phyloP scores from a whole-genome alignment of 1,140 invertebrate species.

The Spodoptera frugiperda region DNA sequence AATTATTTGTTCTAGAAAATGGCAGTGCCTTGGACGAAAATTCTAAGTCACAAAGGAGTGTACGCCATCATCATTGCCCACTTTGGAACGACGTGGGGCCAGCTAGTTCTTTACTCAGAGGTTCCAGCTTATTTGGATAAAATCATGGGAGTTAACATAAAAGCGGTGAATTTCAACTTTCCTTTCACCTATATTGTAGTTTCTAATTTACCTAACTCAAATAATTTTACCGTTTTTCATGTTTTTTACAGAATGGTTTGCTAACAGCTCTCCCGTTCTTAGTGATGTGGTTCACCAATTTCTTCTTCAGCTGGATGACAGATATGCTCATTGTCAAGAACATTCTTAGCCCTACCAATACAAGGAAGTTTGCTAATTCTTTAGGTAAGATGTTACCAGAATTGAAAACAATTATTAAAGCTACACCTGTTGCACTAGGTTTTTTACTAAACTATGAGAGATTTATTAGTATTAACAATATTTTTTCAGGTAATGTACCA shows the following conservation, averaged over 20 bases:
- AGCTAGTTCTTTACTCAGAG: conserved; percentile 94
- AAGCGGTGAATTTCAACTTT: conserved; percentile 83
- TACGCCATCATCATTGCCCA: conserved; percentile 93
- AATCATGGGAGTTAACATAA: conserved; percentile 92
- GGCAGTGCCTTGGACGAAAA: conserved; percentile 90
- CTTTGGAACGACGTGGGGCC: conserved; percentile 94
- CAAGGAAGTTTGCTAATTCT: conserved; percentile 84
- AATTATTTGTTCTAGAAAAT: conserved; percentile 75
- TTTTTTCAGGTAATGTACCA: conserved; percentile 86
- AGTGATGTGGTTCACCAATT: conserved; percentile 84
- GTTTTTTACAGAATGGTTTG: conserved; percentile 87
- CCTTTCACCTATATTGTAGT: not conserved
- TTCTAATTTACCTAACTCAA: not conserved
- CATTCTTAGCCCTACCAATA: conserved; percentile 71
- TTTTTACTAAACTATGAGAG: not conserved
- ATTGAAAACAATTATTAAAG: too few species aligned
- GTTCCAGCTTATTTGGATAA: conserved; percentile 94
- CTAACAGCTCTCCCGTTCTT: conserved; percentile 89
- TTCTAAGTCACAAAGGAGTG: conserved; percentile 91
- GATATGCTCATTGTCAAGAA: conserved; percentile 82
- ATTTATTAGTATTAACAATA: not conserved
- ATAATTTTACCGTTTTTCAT: not conserved
- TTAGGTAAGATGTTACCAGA: conserved; percentile 11
- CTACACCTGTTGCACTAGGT: too few species aligned
- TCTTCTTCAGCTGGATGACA: conserved; percentile 82